Evolutionary conservation across 2,113 vertebrate species (phyloP).

Genomic region (Leucopsar rothschildi): DNA sequence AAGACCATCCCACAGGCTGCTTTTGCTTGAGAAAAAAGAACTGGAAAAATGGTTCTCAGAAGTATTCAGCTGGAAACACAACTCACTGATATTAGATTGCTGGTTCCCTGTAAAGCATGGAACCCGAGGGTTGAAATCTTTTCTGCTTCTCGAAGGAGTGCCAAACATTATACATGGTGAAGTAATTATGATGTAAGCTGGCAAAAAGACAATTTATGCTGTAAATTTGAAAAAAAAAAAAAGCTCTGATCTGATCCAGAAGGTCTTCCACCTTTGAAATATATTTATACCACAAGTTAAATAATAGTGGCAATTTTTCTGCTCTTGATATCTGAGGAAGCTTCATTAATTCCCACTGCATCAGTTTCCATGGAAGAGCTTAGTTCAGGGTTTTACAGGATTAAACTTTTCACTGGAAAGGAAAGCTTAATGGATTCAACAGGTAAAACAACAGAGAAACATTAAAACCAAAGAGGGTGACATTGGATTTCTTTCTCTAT

Average conservation of each 20-base stretch:
- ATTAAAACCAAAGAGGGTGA: neutral
- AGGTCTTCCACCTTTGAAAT: neutral
- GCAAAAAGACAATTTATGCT: neutral
- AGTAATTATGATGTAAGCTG: slow-evolving; percentile 30
- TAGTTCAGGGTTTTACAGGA: neutral
- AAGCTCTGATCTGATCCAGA: neutral
- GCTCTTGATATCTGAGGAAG: neutral
- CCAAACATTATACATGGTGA: neutral
- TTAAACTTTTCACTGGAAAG: neutral
- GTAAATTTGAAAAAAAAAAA: neutral
- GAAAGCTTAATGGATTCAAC: slow-evolving; percentile 16
- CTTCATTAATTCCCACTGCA: neutral
- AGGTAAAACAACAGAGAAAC: slow-evolving; percentile 1
- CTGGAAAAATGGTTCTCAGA: neutral
- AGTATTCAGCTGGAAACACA: neutral
- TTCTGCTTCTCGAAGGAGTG: neutral
- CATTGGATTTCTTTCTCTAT: neutral
- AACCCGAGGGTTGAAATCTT: neutral
- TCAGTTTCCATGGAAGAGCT: neutral
- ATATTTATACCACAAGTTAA: neutral
- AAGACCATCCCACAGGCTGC: neutral
- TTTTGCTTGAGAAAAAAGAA: neutral
- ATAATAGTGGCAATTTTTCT: neutral
- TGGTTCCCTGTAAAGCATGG: neutral
- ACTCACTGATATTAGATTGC: neutral